phyloP scores from a whole-genome alignment of 2,888 invertebrate species.

The Anthophora plumipes region DNA sequence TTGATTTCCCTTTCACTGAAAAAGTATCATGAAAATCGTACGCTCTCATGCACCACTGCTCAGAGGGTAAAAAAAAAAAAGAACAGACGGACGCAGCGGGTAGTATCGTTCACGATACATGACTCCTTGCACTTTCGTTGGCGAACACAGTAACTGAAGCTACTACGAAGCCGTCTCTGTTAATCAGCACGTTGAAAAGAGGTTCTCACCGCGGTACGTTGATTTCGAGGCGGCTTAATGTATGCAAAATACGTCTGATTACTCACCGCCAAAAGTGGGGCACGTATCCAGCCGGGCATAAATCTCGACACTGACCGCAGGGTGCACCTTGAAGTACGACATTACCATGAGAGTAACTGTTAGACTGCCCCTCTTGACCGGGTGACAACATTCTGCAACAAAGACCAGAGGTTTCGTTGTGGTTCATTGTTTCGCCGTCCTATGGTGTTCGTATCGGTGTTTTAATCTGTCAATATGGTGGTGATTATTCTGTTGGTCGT shows the following conservation, averaged over 20 bases:
- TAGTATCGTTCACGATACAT: not conserved
- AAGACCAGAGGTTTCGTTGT: slow-evolving; percentile 2
- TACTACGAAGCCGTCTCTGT: not conserved
- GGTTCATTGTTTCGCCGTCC: not conserved
- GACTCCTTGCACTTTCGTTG: slow-evolving; percentile 23
- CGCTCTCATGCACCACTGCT: not conserved
- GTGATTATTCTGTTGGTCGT: not conserved
- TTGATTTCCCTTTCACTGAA: slow-evolving; percentile 32
- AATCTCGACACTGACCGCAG: slow-evolving; percentile 82
- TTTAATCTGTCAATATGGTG: not conserved
- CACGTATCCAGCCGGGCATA: slow-evolving; percentile 82
- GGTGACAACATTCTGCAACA: slow-evolving; percentile 81
- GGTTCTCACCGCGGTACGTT: not conserved
- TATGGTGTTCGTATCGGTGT: not conserved
- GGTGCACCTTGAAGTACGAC: slow-evolving; percentile 81
- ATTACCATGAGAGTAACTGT: slow-evolving; percentile 74
- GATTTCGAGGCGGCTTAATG: not conserved
- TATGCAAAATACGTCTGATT: slow-evolving; percentile 26
- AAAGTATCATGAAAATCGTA: not conserved
- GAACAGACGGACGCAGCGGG: not conserved
- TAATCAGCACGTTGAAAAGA: not conserved
- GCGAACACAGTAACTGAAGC: not conserved
- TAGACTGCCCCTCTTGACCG: slow-evolving; percentile 75
- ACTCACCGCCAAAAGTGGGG: slow-evolving; percentile 84
- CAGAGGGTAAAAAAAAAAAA: not conserved